Conservation (phyloP, 1,140 invertebrate genomes). For the Pantala flavescens region DNA sequence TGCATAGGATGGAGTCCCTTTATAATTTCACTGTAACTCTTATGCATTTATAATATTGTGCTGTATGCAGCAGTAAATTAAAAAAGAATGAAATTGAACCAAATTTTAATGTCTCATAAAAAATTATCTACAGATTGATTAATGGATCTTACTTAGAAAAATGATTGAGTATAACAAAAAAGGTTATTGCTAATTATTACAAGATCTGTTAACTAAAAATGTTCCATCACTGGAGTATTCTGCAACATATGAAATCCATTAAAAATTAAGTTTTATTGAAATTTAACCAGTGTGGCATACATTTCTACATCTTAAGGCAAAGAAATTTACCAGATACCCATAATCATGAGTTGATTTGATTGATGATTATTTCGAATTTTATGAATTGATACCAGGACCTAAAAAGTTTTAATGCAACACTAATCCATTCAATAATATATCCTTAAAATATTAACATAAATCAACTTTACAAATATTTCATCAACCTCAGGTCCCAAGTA, state of each 20-base stretch:
- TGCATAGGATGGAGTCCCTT: too few species aligned
- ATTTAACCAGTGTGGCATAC: not conserved
- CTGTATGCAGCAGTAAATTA: too few species aligned
- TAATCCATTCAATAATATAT: not conserved
- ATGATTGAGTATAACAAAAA: too few species aligned
- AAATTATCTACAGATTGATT: too few species aligned
- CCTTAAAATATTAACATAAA: not conserved
- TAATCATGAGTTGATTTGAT: not conserved
- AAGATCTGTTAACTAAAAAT: not conserved
- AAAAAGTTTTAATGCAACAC: not conserved
- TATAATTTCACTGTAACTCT: too few species aligned
- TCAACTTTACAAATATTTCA: not conserved
- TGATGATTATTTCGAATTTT: too few species aligned
- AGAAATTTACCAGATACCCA: not conserved
- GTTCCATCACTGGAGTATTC: not conserved
- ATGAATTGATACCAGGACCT: not conserved
- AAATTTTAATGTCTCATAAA: too few species aligned
- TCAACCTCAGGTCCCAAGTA: constrained; percentile 4
- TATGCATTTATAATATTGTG: too few species aligned
- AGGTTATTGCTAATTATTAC: not conserved
- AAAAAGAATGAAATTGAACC: too few species aligned
- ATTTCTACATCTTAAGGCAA: not conserved
- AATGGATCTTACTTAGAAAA: too few species aligned
- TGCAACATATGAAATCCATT: not conserved
- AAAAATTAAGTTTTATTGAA: not conserved